phyloP scores from a whole-genome alignment of 2,888 invertebrate species.

The Idaea aversata region DNA sequence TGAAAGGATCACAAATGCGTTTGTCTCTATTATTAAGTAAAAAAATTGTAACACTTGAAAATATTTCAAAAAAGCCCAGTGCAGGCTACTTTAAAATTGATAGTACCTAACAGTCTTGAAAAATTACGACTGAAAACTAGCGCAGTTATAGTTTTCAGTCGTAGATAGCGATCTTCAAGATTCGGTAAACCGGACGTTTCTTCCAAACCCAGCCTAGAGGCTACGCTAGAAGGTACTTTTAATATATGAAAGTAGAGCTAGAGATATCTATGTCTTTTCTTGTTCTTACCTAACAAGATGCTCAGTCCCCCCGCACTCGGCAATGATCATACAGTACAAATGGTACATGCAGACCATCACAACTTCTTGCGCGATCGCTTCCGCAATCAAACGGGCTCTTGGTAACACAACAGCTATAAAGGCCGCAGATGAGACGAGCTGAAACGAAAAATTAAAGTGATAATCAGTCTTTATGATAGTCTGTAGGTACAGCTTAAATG shows the following conservation, averaged over 20 bases:
- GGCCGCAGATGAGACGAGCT: slow-evolving; percentile 81
- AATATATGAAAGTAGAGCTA: too few species aligned
- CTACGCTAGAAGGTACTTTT: too few species aligned
- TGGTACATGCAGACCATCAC: slow-evolving; percentile 86
- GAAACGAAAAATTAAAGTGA: slow-evolving; percentile 33
- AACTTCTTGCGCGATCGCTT: slow-evolving; percentile 84
- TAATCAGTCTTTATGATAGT: background rate
- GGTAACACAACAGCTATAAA: slow-evolving; percentile 82
- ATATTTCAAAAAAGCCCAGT: background rate
- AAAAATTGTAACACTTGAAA: too few species aligned
- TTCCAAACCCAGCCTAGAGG: too few species aligned
- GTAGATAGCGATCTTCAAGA: too few species aligned
- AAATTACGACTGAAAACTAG: too few species aligned
- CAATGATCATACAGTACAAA: slow-evolving; percentile 83
- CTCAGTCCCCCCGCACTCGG: slow-evolving; percentile 82
- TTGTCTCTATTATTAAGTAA: too few species aligned
- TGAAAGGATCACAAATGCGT: too few species aligned
- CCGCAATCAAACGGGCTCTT: slow-evolving; percentile 83
- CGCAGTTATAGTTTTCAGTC: too few species aligned
- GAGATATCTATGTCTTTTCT: background rate
- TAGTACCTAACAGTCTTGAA: background rate
- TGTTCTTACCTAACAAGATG: slow-evolving; percentile 72
- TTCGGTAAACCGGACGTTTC: too few species aligned
- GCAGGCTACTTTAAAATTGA: background rate
- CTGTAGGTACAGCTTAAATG: too few species aligned